Conservation (phyloP, 1,140 invertebrate species). For the Chrysoperla carnea region DNA sequence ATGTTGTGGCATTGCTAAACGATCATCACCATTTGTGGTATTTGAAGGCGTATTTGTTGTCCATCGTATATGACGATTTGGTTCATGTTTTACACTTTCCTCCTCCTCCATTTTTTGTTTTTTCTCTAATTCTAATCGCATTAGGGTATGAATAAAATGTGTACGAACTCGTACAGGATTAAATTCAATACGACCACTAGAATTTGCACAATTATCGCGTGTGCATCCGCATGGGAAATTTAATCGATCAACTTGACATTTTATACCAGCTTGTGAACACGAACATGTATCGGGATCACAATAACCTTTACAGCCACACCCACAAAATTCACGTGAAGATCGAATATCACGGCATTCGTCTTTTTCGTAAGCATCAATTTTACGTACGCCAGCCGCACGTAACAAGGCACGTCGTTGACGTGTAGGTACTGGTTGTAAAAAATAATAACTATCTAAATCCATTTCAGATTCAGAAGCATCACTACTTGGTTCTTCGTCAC, state of each 20-base stretch:
- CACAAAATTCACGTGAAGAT: constrained; percentile 83
- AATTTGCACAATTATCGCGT: constrained; percentile 85
- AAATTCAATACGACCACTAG: constrained; percentile 84
- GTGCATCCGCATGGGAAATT: constrained; percentile 95
- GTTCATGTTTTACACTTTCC: constrained; percentile 13
- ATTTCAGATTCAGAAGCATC: constrained; percentile 69
- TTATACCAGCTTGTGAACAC: constrained; percentile 86
- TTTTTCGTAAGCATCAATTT: constrained; percentile 88
- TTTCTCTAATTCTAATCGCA: constrained; percentile 84
- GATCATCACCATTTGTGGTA: background rate
- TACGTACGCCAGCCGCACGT: constrained; percentile 74
- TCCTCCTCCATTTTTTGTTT: constrained; percentile 34
- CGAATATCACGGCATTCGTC: constrained; percentile 87
- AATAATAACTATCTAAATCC: constrained; percentile 85
- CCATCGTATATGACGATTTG: constrained; percentile 17
- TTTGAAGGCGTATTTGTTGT: background rate
- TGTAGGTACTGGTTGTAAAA: constrained; percentile 82
- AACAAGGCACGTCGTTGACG: constrained; percentile 74
- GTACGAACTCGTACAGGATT: constrained; percentile 88
- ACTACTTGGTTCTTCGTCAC: constrained; percentile 63
- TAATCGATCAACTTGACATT: constrained; percentile 74
- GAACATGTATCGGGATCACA: constrained; percentile 92
- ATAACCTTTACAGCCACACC: constrained; percentile 84
- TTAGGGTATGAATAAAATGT: constrained; percentile 95
- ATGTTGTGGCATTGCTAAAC: background rate